Conservation (phyloP, 2,888 invertebrate genomes). For the Erpobdella octoculata region DNA sequence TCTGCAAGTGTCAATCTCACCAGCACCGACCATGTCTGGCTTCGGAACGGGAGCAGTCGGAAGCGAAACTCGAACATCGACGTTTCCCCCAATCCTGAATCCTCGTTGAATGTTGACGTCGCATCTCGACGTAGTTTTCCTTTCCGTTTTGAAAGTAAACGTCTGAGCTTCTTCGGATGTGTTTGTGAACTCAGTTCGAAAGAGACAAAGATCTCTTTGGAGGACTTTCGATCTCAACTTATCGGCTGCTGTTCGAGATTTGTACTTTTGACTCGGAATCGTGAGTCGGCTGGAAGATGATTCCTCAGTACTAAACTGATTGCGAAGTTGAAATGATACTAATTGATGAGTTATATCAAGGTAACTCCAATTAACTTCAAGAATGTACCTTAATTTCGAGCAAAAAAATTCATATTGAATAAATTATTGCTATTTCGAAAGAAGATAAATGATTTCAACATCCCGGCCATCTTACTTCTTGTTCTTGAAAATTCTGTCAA, state of each 20-base stretch:
- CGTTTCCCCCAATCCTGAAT: slow-evolving; percentile 20
- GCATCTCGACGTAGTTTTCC: slow-evolving; percentile 30
- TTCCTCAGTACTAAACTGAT: not conserved
- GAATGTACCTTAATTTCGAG: slow-evolving; percentile 16
- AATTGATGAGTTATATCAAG: slow-evolving; percentile 26
- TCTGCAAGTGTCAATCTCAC: slow-evolving; percentile 20
- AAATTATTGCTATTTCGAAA: not conserved
- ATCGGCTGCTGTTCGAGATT: not conserved
- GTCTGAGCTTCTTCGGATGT: slow-evolving; percentile 18
- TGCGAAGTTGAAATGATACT: slow-evolving; percentile 15
- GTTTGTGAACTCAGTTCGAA: slow-evolving; percentile 32
- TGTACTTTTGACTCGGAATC: not conserved
- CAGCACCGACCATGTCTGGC: not conserved
- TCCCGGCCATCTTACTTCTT: slow-evolving; percentile 22
- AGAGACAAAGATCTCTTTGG: slow-evolving; percentile 30
- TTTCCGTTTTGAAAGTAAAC: slow-evolving; percentile 33
- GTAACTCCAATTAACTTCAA: slow-evolving; percentile 32
- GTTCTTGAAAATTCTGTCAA: slow-evolving; percentile 23
- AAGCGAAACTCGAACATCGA: slow-evolving; percentile 26
- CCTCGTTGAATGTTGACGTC: slow-evolving; percentile 30
- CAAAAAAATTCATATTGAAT: too few species aligned
- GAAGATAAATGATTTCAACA: not conserved
- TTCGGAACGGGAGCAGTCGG: slow-evolving; percentile 19
- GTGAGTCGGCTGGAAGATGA: not conserved
- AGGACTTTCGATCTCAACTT: slow-evolving; percentile 17